phyloP scores from a whole-genome alignment of 1,140 invertebrate genomes.

The Anastatus disparis region DNA sequence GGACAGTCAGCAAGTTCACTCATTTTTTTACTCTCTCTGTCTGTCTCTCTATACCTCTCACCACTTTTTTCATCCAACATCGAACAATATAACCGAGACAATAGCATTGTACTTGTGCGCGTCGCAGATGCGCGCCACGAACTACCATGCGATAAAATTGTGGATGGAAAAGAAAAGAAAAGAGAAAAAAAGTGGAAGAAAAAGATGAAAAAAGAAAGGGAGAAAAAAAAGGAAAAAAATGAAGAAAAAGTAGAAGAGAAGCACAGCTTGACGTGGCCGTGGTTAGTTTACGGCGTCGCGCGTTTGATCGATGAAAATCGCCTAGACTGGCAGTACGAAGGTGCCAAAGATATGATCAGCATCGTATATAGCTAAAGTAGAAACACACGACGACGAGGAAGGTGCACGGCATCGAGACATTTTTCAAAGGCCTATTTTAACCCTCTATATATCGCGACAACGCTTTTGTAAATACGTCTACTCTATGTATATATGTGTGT shows the following conservation, averaged over 20 bases:
- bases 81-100: constrained; percentile 7
- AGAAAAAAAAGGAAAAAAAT: constrained; percentile 8
- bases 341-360: constrained; percentile 31
- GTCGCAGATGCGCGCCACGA: background rate
- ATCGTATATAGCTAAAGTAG: too few relatives aligned
- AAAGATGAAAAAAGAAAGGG: too few relatives aligned
- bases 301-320: constrained; percentile 38
- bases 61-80: background rate
- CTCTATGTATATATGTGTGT: too few relatives aligned
- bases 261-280: background rate
- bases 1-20: too few relatives aligned
- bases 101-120: constrained; percentile 29
- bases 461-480: too few relatives aligned
- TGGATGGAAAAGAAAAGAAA: too few relatives aligned
- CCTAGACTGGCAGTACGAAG: background rate
- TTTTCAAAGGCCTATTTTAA: constrained; percentile 32
- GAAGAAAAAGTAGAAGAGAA: background rate
- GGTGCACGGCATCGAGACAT: constrained; percentile 36
- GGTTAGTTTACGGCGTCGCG: background rate
- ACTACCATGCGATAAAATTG: constrained; percentile 11
- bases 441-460: too few relatives aligned
- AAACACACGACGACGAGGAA: too few relatives aligned
- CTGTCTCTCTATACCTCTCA: too few relatives aligned
- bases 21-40: too few relatives aligned
- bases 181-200: too few relatives aligned